A percentile compares a stretch with the other conserved stretches of the same genome.
Evolutionary conservation across 2,797 vertebrate genomes (phyloP).

Genomic region (Pyrocephalus nanus): DNA sequence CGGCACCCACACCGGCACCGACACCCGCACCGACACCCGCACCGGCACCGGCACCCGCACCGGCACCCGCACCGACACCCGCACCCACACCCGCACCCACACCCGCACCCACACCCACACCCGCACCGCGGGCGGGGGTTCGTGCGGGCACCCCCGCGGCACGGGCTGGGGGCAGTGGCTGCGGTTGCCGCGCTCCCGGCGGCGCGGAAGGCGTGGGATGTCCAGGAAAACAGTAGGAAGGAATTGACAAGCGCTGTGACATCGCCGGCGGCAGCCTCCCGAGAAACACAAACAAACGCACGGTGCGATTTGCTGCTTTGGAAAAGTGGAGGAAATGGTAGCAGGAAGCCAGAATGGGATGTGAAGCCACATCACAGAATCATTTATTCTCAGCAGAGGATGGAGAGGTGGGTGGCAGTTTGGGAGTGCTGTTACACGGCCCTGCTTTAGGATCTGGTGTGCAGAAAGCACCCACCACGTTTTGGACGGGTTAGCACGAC

Average conservation of each 20-base stretch:
- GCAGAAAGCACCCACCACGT: accelerated
- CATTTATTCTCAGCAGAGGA: background rate
- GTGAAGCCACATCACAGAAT: background rate
- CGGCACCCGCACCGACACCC: too few species aligned
- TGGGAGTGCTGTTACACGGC: accelerated
- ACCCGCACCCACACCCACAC: accelerated
- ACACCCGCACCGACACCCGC: too few species aligned
- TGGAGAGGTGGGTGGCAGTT: background rate
- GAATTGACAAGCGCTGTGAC: background rate
- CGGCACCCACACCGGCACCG: too few species aligned
- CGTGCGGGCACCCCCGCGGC: background rate
- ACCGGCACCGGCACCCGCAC: too few species aligned
- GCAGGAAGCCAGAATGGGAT: background rate
- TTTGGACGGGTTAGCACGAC: accelerated
- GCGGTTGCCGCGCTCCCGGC: background rate
- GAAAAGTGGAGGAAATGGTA: background rate
- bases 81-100: background rate
- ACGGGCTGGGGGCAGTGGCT: too few species aligned
- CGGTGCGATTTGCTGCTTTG: background rate
- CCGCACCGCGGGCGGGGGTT: background rate
- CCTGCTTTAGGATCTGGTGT: background rate
- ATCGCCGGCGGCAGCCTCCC: background rate
- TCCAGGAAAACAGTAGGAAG: background rate
- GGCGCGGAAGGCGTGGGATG: background rate
- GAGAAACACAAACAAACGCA: background rate